Evolutionary conservation across 1,140 invertebrate genomes (phyloP).

Genomic region (Trichoplusia ni): DNA sequence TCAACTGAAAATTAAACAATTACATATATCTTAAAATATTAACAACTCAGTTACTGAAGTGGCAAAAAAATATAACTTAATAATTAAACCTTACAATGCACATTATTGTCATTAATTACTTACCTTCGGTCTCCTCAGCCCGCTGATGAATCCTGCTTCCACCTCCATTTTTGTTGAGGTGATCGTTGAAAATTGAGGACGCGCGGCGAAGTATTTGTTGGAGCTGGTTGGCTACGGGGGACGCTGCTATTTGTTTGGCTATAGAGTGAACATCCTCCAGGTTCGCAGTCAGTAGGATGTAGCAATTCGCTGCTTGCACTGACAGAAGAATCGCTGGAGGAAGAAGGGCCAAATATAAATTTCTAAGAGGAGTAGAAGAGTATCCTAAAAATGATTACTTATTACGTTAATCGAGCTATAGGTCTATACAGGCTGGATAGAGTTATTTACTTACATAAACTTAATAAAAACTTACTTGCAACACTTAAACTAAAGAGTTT

Average conservation of each 20-base stretch:
- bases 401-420: too few species aligned
- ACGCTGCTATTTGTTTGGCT: constrained; percentile 48
- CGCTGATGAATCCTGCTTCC: neutral
- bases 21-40: too few species aligned
- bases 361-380: neutral
- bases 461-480: too few species aligned
- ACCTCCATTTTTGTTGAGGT: constrained; percentile 2
- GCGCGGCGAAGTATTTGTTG: constrained; percentile 55
- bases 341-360: neutral
- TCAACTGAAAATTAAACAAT: too few species aligned
- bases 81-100: too few species aligned
- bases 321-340: constrained; percentile 29
- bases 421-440: too few species aligned
- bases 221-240: constrained; percentile 49
- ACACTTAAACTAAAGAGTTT: too few species aligned
- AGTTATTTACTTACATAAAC: too few species aligned
- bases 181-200: constrained; percentile 41
- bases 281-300: constrained; percentile 63
- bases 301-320: constrained; percentile 41
- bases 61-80: too few species aligned
- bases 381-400: too few species aligned
- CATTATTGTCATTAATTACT: neutral
- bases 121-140: neutral
- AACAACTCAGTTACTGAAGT: neutral
- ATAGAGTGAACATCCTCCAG: constrained; percentile 58